Conservation (phyloP, 2,888 invertebrate genomes). For the Sarcophaga caerulescens region DNA sequence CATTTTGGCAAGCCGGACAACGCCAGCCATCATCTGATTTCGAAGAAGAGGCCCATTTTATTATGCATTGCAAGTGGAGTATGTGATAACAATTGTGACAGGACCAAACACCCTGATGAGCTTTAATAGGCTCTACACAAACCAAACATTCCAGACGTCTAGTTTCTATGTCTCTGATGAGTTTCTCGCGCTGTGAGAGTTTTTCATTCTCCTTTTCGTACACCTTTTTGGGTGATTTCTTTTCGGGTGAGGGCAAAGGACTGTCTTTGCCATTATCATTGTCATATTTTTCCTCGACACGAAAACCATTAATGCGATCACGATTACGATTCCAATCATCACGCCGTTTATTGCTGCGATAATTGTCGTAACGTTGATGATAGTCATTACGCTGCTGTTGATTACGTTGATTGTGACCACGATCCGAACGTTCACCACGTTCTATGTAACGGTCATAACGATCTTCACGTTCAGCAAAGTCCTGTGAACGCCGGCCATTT, state of each 20-base stretch:
- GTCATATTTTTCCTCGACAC: constrained; percentile 75
- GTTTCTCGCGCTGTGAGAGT: constrained; percentile 90
- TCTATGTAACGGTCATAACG: constrained; percentile 62
- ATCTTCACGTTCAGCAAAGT: constrained; percentile 65
- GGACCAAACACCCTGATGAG: constrained; percentile 92
- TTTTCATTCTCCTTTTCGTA: constrained; percentile 77
- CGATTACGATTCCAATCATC: constrained; percentile 80
- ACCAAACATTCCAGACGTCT: constrained; percentile 95
- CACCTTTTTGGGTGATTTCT: constrained; percentile 73
- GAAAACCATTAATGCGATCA: constrained; percentile 77
- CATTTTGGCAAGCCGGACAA: constrained; percentile 97
- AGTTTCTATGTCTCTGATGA: constrained; percentile 91
- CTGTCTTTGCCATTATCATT: constrained; percentile 78
- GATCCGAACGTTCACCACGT: constrained; percentile 64
- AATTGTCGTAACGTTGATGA: constrained; percentile 79
- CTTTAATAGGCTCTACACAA: constrained; percentile 93
- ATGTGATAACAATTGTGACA: constrained; percentile 96
- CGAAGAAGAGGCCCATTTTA: constrained; percentile 95
- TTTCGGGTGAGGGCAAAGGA: constrained; percentile 77
- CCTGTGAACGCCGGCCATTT: constrained; percentile 55
- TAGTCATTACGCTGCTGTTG: constrained; percentile 73
- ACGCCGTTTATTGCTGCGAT: constrained; percentile 78
- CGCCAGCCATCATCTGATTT: constrained; percentile 93
- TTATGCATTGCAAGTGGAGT: constrained; percentile 93
- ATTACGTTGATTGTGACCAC: constrained; percentile 67